A percentile compares a stretch with the other conserved stretches of the same genome.
phyloP scores from a whole-genome alignment of 1,140 invertebrate genomes.

The Trypoxylus dichotomus region DNA sequence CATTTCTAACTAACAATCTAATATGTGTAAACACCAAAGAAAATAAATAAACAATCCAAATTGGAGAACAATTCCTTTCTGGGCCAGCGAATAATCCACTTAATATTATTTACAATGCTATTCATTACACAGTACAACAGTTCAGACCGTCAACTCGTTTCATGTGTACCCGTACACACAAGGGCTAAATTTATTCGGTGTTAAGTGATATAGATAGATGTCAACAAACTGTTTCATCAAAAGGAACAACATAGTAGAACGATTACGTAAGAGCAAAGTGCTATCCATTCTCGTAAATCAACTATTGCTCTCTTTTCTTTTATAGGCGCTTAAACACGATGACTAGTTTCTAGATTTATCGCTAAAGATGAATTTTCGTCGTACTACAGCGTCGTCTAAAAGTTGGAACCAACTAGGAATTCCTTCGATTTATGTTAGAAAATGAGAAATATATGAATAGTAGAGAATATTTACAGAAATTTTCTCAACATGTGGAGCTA shows the following conservation, averaged over 20 bases:
- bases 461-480: no score
- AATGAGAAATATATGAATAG: no score
- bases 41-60: no score
- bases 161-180: neutral
- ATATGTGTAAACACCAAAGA: no score
- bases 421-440: no score
- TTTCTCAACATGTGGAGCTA: no score
- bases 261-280: neutral
- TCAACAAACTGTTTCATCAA: constrained; percentile 7
- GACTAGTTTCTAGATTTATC: neutral
- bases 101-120: neutral
- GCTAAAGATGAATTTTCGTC: neutral
- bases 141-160: neutral
- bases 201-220: constrained; percentile 7
- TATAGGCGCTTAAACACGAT: neutral
- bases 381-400: neutral
- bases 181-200: neutral
- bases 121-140: neutral
- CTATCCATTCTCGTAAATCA: neutral
- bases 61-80: neutral
- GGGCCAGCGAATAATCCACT: neutral
- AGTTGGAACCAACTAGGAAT: neutral
- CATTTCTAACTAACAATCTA: no score
- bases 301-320: neutral
- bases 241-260: neutral